These are phyloP conservation scores for Sanderia malayensis DNA, from an alignment of 30 jellyfish, hydroid and myxozoan species.

Conservation along the genomic window DNA sequence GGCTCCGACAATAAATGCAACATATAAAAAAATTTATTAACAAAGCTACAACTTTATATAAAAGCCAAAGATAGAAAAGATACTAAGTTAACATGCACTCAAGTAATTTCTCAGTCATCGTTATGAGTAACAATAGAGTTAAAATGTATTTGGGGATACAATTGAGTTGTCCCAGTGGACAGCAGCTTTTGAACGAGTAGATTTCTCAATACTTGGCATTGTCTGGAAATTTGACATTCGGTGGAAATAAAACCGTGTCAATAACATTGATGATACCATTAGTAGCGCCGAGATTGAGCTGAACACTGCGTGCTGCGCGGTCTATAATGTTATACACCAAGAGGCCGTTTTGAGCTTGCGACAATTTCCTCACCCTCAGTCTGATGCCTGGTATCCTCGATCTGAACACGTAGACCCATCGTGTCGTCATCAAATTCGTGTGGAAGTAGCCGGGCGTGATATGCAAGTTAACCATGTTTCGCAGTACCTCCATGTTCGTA, in stretches of 20 bases:
- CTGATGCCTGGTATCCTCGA: conserved; percentile 18
- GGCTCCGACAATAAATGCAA: too few species aligned
- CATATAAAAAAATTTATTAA: too few species aligned
- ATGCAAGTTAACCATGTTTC: conserved; percentile 36
- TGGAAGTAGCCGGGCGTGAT: conserved; percentile 67
- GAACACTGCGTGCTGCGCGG: conserved; percentile 33
- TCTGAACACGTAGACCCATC: conserved; percentile 53
- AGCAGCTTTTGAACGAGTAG: not conserved
- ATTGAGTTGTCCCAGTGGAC: too few species aligned
- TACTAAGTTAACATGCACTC: too few species aligned
- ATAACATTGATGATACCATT: conserved; percentile 42
- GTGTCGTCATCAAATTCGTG: conserved; percentile 48
- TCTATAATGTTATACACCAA: not conserved
- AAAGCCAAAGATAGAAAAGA: too few species aligned
- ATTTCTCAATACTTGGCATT: not conserved
- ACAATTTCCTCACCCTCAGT: conserved; percentile 39
- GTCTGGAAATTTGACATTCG: conserved; percentile 29
- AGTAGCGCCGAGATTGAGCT: conserved; percentile 34
- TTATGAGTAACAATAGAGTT: too few species aligned
- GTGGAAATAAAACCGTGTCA: conserved; percentile 50
- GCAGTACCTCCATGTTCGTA: conserved; percentile 8
- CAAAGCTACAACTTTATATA: too few species aligned
- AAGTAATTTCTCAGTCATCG: too few species aligned
- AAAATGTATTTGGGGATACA: too few species aligned
- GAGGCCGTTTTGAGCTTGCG: conserved; percentile 31